phyloP scores from a whole-genome alignment of 2,797 vertebrate genomes.

The Chelidonichthys spinosus region DNA sequence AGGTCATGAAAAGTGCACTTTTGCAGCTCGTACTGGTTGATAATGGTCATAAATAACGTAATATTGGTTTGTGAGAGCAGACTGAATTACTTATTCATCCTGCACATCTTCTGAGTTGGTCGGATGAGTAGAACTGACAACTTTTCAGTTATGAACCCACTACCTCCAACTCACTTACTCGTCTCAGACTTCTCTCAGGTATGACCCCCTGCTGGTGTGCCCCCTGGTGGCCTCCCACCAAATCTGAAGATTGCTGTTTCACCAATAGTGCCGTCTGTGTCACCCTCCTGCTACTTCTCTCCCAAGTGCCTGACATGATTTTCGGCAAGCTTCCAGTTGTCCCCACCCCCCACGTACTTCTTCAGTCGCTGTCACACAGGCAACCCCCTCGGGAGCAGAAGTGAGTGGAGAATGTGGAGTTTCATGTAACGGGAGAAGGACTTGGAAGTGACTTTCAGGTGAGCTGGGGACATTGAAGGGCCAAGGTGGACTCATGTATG shows the following conservation, averaged over 20 bases:
- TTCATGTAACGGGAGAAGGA: slow-evolving; percentile 14
- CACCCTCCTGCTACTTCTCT: slow-evolving; percentile 38
- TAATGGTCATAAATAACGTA: slow-evolving; percentile 43
- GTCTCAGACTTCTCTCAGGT: slow-evolving; percentile 19
- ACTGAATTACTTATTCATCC: slow-evolving; percentile 44
- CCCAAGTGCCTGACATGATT: slow-evolving; percentile 16
- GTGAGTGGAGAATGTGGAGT: slow-evolving; percentile 17
- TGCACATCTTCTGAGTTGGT: slow-evolving; percentile 32
- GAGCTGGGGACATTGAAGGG: slow-evolving; percentile 1
- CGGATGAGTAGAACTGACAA: slow-evolving; percentile 46
- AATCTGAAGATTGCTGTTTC: slow-evolving; percentile 32
- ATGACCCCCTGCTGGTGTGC: slow-evolving; percentile 32
- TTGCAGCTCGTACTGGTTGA: slow-evolving; percentile 13
- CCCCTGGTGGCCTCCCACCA: slow-evolving; percentile 26
- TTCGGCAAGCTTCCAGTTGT: slow-evolving; percentile 19
- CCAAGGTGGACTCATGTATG: background rate
- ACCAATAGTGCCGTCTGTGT: slow-evolving; percentile 18
- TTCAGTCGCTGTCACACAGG: slow-evolving; percentile 14
- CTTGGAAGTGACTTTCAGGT: slow-evolving; percentile 19
- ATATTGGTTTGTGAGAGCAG: slow-evolving; percentile 28
- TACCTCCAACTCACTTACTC: slow-evolving; percentile 21
- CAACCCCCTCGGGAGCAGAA: slow-evolving; percentile 13
- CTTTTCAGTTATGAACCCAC: slow-evolving; percentile 30
- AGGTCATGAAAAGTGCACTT: slow-evolving; percentile 21
- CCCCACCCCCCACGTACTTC: slow-evolving; percentile 20